phyloP scores from a whole-genome alignment of 1,140 invertebrate species.

The Archivesica marissinica region DNA sequence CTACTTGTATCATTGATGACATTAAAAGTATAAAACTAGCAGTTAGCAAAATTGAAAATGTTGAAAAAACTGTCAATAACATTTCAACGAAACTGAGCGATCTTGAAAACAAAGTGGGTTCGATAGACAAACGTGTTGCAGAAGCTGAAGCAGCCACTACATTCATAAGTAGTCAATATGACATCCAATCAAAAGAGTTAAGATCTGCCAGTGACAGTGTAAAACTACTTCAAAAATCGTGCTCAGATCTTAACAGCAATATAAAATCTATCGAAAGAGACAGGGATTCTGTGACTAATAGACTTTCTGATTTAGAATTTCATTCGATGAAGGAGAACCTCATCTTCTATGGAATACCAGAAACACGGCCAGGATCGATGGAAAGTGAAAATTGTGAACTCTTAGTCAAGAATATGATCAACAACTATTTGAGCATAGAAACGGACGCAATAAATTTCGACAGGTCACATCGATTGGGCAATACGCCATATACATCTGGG shows the following conservation, averaged over 20 bases:
- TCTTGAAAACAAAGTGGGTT: not conserved
- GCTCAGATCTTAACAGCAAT: too few species aligned
- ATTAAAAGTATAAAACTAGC: conserved; percentile 13
- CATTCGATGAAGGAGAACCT: not conserved
- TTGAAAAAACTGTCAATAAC: not conserved
- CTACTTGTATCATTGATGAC: not conserved
- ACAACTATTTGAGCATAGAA: not conserved
- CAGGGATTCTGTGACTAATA: not conserved
- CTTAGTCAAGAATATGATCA: not conserved
- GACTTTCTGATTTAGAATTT: not conserved
- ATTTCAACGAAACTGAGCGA: not conserved
- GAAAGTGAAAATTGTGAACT: not conserved
- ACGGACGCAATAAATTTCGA: not conserved
- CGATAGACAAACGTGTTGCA: not conserved
- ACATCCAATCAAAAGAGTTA: not conserved
- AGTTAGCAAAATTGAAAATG: not conserved
- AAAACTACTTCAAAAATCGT: not conserved
- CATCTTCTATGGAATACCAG: not conserved
- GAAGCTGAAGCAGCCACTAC: not conserved
- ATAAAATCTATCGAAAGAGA: not conserved
- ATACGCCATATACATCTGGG: not conserved
- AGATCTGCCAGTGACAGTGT: not conserved
- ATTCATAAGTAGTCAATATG: not conserved
- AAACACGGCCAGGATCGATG: not conserved
- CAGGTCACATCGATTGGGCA: not conserved